Evolutionary conservation across 2,113 vertebrate genomes (phyloP).

Genomic region (Leptocoma aspasia): DNA sequence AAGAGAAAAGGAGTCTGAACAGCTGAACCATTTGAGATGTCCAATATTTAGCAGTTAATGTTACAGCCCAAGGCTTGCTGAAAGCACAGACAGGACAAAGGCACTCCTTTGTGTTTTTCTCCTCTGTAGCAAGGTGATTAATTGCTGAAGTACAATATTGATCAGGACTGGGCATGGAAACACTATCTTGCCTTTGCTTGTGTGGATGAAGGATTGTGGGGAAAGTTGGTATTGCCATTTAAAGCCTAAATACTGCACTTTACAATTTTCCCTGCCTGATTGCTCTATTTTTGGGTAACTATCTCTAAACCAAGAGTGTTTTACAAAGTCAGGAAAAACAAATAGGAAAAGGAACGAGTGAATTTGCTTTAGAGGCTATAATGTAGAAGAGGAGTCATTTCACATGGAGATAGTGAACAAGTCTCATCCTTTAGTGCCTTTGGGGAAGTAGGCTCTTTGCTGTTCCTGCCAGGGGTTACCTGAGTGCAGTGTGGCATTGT

Average conservation of each 20-base stretch:
- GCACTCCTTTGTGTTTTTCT: not conserved
- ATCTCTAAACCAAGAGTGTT: not conserved
- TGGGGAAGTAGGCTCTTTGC: not conserved
- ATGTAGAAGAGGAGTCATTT: not conserved
- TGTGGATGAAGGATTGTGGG: not conserved
- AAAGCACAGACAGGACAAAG: not conserved
- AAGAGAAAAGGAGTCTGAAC: not conserved
- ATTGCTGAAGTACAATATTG: not conserved
- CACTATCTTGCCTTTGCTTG: not conserved
- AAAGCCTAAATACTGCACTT: not conserved
- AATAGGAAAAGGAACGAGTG: rapidly evolving
- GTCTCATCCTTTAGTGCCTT: not conserved
- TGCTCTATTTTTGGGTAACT: not conserved
- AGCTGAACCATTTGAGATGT: not conserved
- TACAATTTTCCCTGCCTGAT: not conserved
- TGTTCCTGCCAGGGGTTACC: not conserved
- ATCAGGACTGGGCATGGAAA: not conserved
- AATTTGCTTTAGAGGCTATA: not conserved
- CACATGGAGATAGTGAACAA: not conserved
- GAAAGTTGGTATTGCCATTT: not conserved
- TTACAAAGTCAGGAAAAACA: not conserved
- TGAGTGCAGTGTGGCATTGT: not conserved
- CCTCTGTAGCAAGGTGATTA: not conserved
- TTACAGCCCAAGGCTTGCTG: not conserved
- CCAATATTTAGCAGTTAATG: not conserved